phyloP scores from a whole-genome alignment of 2,797 vertebrate species.

The Chiroxiphia lanceolata region DNA sequence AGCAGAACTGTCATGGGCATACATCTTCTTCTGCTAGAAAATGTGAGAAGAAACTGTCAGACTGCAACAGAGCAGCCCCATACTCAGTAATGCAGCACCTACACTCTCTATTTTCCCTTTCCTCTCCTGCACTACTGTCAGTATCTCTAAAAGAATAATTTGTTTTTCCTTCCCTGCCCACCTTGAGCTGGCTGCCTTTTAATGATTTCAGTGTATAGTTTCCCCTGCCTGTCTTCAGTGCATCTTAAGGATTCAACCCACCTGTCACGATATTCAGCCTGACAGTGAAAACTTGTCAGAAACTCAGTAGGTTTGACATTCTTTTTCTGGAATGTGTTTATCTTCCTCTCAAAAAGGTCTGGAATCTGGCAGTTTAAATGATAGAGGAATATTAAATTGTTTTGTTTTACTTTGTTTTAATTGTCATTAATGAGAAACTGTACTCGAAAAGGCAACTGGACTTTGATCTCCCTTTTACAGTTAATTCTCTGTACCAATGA shows the following conservation, averaged over 20 bases:
- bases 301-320: neutral
- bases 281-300: constrained; percentile 21
- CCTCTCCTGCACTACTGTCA: neutral
- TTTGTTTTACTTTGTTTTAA: neutral
- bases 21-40: neutral
- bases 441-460: neutral
- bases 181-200: constrained; percentile 6
- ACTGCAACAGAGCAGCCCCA: neutral
- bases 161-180: constrained; percentile 2
- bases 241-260: neutral
- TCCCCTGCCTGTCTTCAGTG: neutral
- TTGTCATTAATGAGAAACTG: neutral
- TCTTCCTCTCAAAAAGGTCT: neutral
- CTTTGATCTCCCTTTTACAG: neutral
- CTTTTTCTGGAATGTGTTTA: neutral
- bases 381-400: neutral
- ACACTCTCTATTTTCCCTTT: neutral
- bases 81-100: neutral
- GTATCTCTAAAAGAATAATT: constrained; percentile 1
- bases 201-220: neutral
- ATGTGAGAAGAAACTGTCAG: neutral
- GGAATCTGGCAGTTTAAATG: neutral
- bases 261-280: neutral
- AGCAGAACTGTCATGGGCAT: neutral
- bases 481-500: neutral